Evolutionary conservation across 2,797 vertebrate species (phyloP), one percentile per base, ranked within the genome.

Genomic region (Sorex maritimensis): DNA sequence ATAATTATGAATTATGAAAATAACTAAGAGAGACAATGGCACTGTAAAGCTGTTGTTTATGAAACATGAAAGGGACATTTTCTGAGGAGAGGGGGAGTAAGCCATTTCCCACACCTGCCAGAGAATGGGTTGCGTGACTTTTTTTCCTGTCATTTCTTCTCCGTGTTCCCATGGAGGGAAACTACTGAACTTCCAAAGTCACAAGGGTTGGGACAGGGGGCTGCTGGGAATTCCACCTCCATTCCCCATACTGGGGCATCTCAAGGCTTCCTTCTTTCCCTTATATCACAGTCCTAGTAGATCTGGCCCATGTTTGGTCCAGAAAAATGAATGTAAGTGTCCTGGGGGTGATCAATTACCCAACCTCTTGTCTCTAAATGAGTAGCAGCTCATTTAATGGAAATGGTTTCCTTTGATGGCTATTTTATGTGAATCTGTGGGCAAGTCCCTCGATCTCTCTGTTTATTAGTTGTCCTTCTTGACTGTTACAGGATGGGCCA

Each of bases 1-100:
- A 98, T 98, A 98, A 98, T 98, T 98, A 98, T 98, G 97, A 98
- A 98, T 98, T 98, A 98, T 98, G 98, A 97, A 98, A 98, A 98
- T 98, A 98, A 98, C 93, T 96, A 96, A 91, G 88, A 90, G 92
- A 96, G 96, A 97, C 97, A 98, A 97, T 96, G 96, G 95, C 94
- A 75, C 86, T 85, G 95, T 95, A 97, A 97, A 96, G 97, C 83
- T 96, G 95, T 95, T 95, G 96, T 95, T 96, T 97, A 90, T 95
- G 95, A 96, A 97, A 95, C 92, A 96, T 95, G 95, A 94, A 97
- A 97, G 87, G 96, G 88, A 95, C 95, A 91, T 96, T 97, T 95
- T 95, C 91, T 44, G 95, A 96, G 93, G 92, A 96, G 95, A 26
- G 74, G 88, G 85, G 95, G 90, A 44, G 78, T 65, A 85, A 82